phyloP scores from a whole-genome alignment of 2,888 invertebrate species.

The Penaeus monodon region DNA sequence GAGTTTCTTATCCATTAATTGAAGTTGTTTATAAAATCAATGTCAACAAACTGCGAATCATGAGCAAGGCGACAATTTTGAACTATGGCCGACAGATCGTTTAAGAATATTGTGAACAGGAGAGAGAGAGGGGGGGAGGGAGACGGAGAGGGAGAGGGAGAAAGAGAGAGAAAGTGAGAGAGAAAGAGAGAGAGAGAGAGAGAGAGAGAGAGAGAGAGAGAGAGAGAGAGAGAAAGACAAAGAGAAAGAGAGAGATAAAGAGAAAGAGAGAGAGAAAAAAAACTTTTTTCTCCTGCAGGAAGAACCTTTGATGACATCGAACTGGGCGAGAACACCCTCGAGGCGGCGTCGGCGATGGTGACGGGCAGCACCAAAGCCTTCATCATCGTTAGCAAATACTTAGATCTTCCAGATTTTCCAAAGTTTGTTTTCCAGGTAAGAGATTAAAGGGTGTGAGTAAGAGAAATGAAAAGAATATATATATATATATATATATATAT shows the following conservation, averaged over 20 bases:
- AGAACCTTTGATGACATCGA: constrained; percentile 3
- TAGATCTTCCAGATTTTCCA: constrained; percentile 11
- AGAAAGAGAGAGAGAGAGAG: not conserved
- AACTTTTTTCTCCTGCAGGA: not conserved
- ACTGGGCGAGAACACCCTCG: constrained; percentile 26
- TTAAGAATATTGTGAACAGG: too few relatives aligned
- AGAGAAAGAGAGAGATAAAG: not conserved
- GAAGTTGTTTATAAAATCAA: too few relatives aligned
- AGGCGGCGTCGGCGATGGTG: constrained; percentile 30
- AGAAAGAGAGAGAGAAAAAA: not conserved
- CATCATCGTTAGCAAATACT: constrained; percentile 14
- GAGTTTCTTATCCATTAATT: too few relatives aligned
- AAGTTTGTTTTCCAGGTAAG: constrained; percentile 48
- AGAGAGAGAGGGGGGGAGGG: not conserved
- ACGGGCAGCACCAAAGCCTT: constrained; percentile 41
- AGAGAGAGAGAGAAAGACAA: constrained; percentile 3
- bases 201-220: too few relatives aligned
- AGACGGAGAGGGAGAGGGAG: not conserved
- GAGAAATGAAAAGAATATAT: not conserved
- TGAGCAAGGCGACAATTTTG: too few relatives aligned
- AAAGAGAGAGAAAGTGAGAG: constrained; percentile 5
- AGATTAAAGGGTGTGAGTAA: not conserved
- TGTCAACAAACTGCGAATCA: too few relatives aligned
- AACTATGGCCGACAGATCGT: too few relatives aligned
- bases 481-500: not conserved